Base-by-base conservation (phyloP, 2,888 invertebrate species). In the Neuroscelio doddi region DNA sequence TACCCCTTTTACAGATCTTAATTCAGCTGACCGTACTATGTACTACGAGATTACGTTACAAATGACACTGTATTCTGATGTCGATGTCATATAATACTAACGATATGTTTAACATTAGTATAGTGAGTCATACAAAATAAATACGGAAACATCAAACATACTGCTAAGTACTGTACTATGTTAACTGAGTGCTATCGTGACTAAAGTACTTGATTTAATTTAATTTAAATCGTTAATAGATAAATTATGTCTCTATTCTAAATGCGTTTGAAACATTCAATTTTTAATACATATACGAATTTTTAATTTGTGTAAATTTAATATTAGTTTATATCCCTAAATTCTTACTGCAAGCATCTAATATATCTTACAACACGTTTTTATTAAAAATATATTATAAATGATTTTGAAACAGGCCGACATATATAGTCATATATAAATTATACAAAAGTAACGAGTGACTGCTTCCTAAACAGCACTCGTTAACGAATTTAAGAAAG, bases 71-170 rank as follows among this genome's bases (percentile, higher is more conserved):
- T 63, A 63, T 63, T 39, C 36, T 15, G 56, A 63, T 56, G 51
- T 63, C 51, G 39, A 34, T 47, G 21, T 46, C 42, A 44, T 42
- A 42, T 38, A 41, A 39, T 21, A 26, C 53, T 34, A 44, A 53
- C 47, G 52, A 55, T 55, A 46, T 29, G 52, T 32, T 50, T 41
- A 10, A 29, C 44, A 51, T 17, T 45, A 62, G 56, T 50, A 49
- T 44, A 36, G 50, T 62, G 62, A 62, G 55, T 62, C 62, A 62
- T 36, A 56, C 51, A 38, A 51, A 56, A 50, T 56, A 62, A 56
- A 62, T 51, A 62, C 49, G 62, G 46, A 62, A 62, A 62, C 34
- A 39, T 62, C 56, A 46, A 56, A 51, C 38, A 39, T 39, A 7
- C 34, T 29, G 36, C 10, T 30, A 9, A 5, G 10, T 10, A 10